Base-by-base conservation (phyloP, 2,797 vertebrate genomes). In the Chaunax sp. region DNA sequence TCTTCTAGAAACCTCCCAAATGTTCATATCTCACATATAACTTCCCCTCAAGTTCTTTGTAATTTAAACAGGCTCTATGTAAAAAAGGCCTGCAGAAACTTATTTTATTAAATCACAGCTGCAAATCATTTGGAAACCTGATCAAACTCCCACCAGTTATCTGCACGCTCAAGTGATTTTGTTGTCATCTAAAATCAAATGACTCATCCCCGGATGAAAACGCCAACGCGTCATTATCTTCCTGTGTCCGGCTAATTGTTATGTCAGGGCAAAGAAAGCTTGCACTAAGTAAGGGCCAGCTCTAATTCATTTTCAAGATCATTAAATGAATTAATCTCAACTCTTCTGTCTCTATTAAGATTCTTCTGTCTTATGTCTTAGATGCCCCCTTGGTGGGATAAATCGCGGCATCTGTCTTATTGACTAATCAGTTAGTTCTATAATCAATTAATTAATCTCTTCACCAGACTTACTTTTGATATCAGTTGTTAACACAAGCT, bases 381-480 rank as follows among this genome's bases (percentile, higher is more conserved):
- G 58, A 52, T 25, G n/a, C 16, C 40, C 53, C 47, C 64, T 70
- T 37, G 41, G 61, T 65, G 68, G 65, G 56, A 80, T 70, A 72
- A 80, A 84, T 72, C 71, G 62, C 66, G 66, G 28, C 25, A 63
- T 33, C 28, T 33, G 62, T 52, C 63, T 75, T 55, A 75, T 80
- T 69, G 76, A 8, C 38, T 20, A 52, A 52, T 22, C 22, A 2
- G 49, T 78, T 86, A 67, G 47, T 49, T 69, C 64, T 23, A 41
- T 40, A 77, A 82, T 83, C 74, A 79, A 75, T 80, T 84, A 72
- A 79, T 87, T 72, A 64, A 75, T 83, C 70, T 65, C 77, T 74
- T 62, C 19, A 65, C 54, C 61, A 78, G 72, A 55, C 28, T 70
- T 55, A 13, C 50, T 30, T 70, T 53, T 4, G 3, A 30, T 52